Evolutionary conservation across 2,888 invertebrate genomes (phyloP), one percentile per base, ranked within the genome.

Genomic region (Caprella mutica): DNA sequence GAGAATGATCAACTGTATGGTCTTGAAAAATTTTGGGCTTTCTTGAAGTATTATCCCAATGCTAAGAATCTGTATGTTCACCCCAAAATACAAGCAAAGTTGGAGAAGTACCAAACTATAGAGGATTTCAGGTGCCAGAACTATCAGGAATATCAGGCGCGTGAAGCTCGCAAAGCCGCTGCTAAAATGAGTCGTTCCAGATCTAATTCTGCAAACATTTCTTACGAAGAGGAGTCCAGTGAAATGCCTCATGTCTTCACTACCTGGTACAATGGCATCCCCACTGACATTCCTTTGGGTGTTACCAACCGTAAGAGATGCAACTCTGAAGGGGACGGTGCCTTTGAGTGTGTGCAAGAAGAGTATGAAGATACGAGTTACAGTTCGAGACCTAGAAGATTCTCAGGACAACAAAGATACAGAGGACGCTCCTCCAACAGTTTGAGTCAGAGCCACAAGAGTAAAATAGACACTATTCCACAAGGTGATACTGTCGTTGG

Each of bases 1-100:
- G 87, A 92, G 75, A 84, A 77, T 72, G 88, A 90, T 73, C 93
- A 97, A 75, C 78, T 96, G 52, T 98, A 98, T 75, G 98, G 97
- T 26, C 76, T 98, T 67, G 98, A 98, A 76, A 98, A 98, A 74
- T 98, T 98, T 76, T 96, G 97, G 93, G 96, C 96, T 46, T 98
- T 97, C 79, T 77, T 92, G 58, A 96, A 96, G 75, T 97, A 96
- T 77, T 94, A 89, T 75, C 89, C 86, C 72, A 82, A 88, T 70
- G 81, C 84, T 30, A 77, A 75, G 24, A 81, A 83, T 62, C 75
- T 90, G 48, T 81, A 82, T 61, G 85, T 90, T 35, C 83, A 85
- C 65, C 77, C 84, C 1, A 81, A 81, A 69, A 75, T 92, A 42
- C 77, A 81, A 61, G 83, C 82, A 55, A 81, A 82, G 70, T 75